phyloP scores from a whole-genome alignment of 2,888 invertebrate genomes.

The Chrysolina americana region DNA sequence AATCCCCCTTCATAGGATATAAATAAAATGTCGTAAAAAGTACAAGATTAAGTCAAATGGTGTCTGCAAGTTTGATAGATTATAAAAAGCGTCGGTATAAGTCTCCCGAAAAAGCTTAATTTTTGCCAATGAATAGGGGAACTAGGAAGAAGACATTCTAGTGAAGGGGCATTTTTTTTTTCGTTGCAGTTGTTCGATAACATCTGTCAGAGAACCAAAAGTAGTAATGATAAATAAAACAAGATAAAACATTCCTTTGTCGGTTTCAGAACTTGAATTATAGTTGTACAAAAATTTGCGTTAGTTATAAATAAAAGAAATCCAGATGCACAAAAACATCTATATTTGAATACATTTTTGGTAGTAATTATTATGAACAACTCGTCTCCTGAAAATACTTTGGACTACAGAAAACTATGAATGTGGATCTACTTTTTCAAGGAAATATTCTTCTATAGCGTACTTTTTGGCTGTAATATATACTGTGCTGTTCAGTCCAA shows the following conservation, averaged over 20 bases:
- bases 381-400: too few relatives aligned
- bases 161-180: slow-evolving; percentile 7
- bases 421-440: too few relatives aligned
- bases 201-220: neutral
- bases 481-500: too few relatives aligned
- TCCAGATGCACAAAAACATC: too few relatives aligned
- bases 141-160: neutral
- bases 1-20: slow-evolving; percentile 30
- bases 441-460: too few relatives aligned
- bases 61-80: slow-evolving; percentile 41
- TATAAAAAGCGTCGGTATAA: slow-evolving; percentile 12
- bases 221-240: neutral
- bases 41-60: slow-evolving; percentile 37
- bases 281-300: too few relatives aligned
- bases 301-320: too few relatives aligned
- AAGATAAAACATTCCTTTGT: neutral
- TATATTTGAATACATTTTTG: too few relatives aligned
- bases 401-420: too few relatives aligned
- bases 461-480: too few relatives aligned
- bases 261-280: neutral
- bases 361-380: too few relatives aligned
- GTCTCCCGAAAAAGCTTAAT: slow-evolving; percentile 11
- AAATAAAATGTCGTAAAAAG: slow-evolving; percentile 43
- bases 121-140: slow-evolving; percentile 3
- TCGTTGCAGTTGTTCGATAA: slow-evolving; percentile 1